Evolutionary conservation across 2,113 vertebrate species (phyloP), one percentile per base, ranked within the genome.

Genomic region (Nothoprocta perdicaria): DNA sequence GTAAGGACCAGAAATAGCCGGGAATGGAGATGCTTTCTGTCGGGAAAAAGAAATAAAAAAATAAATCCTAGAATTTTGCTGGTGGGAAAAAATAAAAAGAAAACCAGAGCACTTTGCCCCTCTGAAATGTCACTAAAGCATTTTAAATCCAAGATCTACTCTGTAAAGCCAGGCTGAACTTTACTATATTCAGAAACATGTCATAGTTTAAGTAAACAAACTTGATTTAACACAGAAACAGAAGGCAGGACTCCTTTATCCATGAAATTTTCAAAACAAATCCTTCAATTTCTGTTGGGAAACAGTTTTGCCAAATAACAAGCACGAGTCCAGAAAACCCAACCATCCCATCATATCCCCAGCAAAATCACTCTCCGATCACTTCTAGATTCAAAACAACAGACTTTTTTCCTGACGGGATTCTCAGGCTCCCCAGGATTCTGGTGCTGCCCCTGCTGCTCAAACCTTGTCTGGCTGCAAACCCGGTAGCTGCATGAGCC

Each of bases 1-100:
- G 76, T 43, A 84, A 91, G 83, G 40, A 75, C 50, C 43, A 94
- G 77, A 94, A 95, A 92, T 80, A 89, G 52, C 18, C 72, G 61
- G 16, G 77, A 94, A 92, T 61, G 62, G 61, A 52, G 67, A 80
- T 91, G 93, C 80, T 84, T 93, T 43, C 89, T 80, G 79, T 58
- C 24, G 27, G 9, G 66, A 89, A 82, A 84, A 71, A 33, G 77
- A 6, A 53, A 52, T 24, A 69, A 89, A 85, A 92, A 81, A 66
- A 82, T 81, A 84, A 82, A 66, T 40, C 1, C 57, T 48, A 87
- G 73, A n/a, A 55, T 40, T 93, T 89, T 91, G 19, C 87, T 66
- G 26, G 5, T 26, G n/a, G 22, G 12, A 82, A 75, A 38, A 8
- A 55, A 55, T 10, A 40, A n/a, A 48, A 73, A 72, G 65, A 82